Base-by-base conservation (phyloP, 2,113 vertebrate species). In the Melanocharis versteri region DNA sequence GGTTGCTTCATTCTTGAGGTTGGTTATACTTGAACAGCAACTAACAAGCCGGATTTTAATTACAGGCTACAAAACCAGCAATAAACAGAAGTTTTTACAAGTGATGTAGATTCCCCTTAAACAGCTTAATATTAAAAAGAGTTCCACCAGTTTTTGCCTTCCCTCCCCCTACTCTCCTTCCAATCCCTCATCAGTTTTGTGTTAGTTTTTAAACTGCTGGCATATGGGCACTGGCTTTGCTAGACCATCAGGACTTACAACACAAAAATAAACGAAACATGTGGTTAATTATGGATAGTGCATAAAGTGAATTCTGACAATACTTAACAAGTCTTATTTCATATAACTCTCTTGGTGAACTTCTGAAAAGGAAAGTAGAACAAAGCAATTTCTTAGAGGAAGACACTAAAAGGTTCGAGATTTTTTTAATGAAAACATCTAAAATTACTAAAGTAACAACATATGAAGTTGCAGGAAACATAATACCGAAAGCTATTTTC, bases 41-140 rank as follows among this genome's bases (percentile, higher is more conserved):
- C 58, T 45, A 92, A 47, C 53, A 40, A 61, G 50, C 26, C 64
- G 23, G 17, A 72, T 83, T 92, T 90, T 95, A 97, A 96, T 95
- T 93, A 91, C 3, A 96, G 45, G 65, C 50, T 77, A 57, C 66
- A 93, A 86, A 92, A 78, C 33, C 40, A 88, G 24, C 35, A 77
- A 86, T 53, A 92, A 96, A 77, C 44, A 70, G 28, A 69, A 71
- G 22, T 22, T 42, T 72, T 76, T 35, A 82, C 51, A 81, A 65
- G 60, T n/a, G n/a, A 81, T 42, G 20, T 21, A 87, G 30, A 65
- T 39, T 60, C 40, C 20, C 58, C 31, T 87, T 65, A 51, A 83
- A 77, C 19, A 35, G 64, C 15, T 83, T 50, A 53, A 23, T n/a
- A 42, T 40, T 31, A 58, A 16, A 16, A 61, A 45, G 14, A 89